Percentiles rank a stretch among this genome's conserved stretches.
These are phyloP conservation scores for Colistium nudipinnis DNA, from an alignment of 2,113 vertebrate species.

Conservation along the genomic window DNA sequence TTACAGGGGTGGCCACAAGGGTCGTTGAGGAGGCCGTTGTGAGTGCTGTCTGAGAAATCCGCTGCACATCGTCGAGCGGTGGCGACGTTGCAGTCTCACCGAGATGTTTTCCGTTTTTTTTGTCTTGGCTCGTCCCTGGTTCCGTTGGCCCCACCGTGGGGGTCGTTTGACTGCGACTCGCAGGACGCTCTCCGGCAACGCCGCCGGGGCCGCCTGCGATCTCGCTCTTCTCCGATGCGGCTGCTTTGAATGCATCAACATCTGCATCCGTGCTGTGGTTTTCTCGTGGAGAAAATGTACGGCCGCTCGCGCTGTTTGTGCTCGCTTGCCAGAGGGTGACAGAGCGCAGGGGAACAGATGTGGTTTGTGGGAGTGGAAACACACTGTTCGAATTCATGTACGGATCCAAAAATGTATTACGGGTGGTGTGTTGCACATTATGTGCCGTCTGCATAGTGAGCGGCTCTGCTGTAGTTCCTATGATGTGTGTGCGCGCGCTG, in stretches of 20 bases:
- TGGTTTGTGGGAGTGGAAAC: constrained; percentile 60
- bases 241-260: constrained; percentile 38
- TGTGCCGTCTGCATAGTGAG: not conserved
- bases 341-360: constrained; percentile 63
- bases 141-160: constrained; percentile 21
- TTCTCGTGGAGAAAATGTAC: constrained; percentile 30
- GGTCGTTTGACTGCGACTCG: constrained; percentile 20
- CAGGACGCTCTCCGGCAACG: constrained; percentile 29
- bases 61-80: constrained; percentile 8
- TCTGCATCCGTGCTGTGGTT: constrained; percentile 52
- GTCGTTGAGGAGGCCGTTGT: constrained; percentile 33
- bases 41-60: constrained; percentile 28
- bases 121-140: constrained; percentile 22
- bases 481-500: not conserved
- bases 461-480: not conserved
- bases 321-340: constrained; percentile 49
- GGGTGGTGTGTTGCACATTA: not conserved
- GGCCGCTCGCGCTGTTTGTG: constrained; percentile 41
- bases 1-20: not conserved
- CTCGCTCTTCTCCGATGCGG: constrained; percentile 4
- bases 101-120: constrained; percentile 40
- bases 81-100: constrained; percentile 16
- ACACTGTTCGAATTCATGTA: constrained; percentile 45
- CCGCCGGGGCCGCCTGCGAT: not conserved
- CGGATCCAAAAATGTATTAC: not conserved